A percentile compares a stretch with the other conserved stretches of the same genome.
Evolutionary conservation across 2,888 invertebrate genomes (phyloP).

Genomic region (Digitonthophagus gazella): DNA sequence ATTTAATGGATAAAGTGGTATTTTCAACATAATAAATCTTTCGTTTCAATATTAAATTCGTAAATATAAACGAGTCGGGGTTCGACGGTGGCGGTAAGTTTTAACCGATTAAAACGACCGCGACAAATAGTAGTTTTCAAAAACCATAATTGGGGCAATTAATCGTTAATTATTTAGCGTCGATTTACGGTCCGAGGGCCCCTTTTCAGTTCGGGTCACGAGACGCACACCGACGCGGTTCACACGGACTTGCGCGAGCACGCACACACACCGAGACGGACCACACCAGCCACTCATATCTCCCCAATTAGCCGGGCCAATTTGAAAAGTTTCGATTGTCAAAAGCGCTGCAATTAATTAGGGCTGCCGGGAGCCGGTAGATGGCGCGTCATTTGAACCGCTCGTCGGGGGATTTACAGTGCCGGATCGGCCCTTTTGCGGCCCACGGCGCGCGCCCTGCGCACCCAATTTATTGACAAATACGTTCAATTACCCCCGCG

Average conservation of each 20-base stretch:
- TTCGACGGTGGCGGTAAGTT: too few species aligned
- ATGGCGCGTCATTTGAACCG: slow-evolving; percentile 4
- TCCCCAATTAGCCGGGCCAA: slow-evolving; percentile 23
- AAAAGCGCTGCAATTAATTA: slow-evolving; percentile 27
- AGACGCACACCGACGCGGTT: too few species aligned
- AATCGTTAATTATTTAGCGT: neutral
- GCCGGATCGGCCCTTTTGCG: slow-evolving; percentile 10
- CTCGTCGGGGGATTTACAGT: slow-evolving; percentile 21
- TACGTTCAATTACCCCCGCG: slow-evolving; percentile 23
- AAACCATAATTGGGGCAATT: neutral
- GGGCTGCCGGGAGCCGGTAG: slow-evolving; percentile 7
- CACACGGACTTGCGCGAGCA: neutral
- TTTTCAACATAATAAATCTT: too few species aligned
- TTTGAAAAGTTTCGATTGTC: slow-evolving; percentile 27
- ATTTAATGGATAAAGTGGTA: too few species aligned
- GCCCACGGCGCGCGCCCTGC: slow-evolving; percentile 1
- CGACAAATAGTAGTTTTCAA: neutral
- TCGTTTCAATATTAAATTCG: too few species aligned
- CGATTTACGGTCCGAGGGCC: neutral
- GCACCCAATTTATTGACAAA: slow-evolving; percentile 30
- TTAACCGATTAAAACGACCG: too few species aligned
- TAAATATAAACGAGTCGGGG: too few species aligned
- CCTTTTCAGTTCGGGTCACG: neutral
- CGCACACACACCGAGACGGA: neutral
- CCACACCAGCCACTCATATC: slow-evolving; percentile 9